A percentile compares a stretch with the other conserved stretches of the same genome.
Evolutionary conservation across 2,797 vertebrate species (phyloP).

Genomic region (Lepus oiostolus): DNA sequence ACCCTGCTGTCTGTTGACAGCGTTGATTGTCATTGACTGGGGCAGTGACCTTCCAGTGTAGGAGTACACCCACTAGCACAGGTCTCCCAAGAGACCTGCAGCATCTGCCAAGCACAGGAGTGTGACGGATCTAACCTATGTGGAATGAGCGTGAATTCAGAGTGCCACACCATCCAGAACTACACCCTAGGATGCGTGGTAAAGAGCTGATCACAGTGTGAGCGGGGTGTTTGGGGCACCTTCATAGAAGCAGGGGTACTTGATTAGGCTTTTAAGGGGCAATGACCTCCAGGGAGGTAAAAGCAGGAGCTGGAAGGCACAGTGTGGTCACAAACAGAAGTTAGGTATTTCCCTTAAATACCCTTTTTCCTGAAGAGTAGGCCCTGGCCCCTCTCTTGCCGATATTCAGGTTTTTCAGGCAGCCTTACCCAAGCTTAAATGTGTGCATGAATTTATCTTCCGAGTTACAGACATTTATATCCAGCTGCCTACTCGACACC

Average conservation of each 20-base stretch:
- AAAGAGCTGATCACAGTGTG: neutral
- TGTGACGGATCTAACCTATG: too few species aligned
- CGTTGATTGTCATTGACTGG: too few species aligned
- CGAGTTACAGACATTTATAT: conserved; percentile 36
- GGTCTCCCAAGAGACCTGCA: too few species aligned
- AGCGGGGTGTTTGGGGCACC: neutral
- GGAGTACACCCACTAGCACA: too few species aligned
- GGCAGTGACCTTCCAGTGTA: too few species aligned
- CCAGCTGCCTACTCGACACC: conserved; percentile 49
- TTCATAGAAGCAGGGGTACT: neutral
- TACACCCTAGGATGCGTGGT: conserved; percentile 34
- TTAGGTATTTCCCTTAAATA: neutral
- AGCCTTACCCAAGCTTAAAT: conserved; percentile 38
- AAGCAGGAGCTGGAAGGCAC: neutral
- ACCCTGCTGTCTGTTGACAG: too few species aligned
- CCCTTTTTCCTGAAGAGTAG: neutral
- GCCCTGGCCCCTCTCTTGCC: neutral
- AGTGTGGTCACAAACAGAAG: neutral
- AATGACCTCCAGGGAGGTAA: neutral
- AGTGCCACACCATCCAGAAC: neutral
- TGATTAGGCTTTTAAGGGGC: neutral
- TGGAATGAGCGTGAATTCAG: too few species aligned
- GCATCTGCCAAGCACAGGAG: too few species aligned
- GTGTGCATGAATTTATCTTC: conserved; percentile 51
- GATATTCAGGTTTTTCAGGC: conserved; percentile 22